Evolutionary conservation across 2,797 vertebrate species (phyloP), one percentile per base, ranked within the genome.

Genomic region (Strix occidentalis): DNA sequence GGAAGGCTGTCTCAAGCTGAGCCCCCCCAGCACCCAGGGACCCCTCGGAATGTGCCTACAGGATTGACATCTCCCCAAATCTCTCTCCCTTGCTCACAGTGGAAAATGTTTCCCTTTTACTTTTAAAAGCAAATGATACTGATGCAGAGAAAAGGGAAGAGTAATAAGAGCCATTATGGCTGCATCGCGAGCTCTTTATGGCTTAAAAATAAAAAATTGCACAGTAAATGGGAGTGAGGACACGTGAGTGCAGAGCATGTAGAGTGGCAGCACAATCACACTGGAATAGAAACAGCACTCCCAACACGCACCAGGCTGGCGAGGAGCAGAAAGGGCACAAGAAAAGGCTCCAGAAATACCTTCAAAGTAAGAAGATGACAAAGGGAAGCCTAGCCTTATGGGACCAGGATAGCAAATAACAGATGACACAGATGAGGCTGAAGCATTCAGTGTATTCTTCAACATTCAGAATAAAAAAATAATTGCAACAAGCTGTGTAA

Each of bases 331-430:
- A 50, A 78, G 76, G 82, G 60, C 87, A 84, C 26, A 8, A 68
- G 45, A 61, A 87, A 87, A 78, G 46, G 60, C 37, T 93, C 82
- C 87, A 81, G 89, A 95, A 96, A 94, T 94, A 92, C 82, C 82
- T 92, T 95, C 94, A 92, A 95, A 94, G 89, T 18, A 39, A 68
- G 51, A 21, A 31, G 57, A 75, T 43, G 78, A 95, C 89, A 96
- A 94, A 94, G 37, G 35, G 65, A 96, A 92, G 53, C 54, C n/a
- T 46, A 68, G 57, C 48, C 87, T 33, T 2, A 2, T 3, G 37
- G 75, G 84, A 80, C 43, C 5, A 0, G 9, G 45, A 26, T 61
- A 83, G 72, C 79, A 65, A 80, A 75, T 61, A 93, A 77, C 84
- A 70, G 89, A 64, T 80, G 64, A 85, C 78, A 93, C 41, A 57